Evolutionary conservation across 2,888 invertebrate species (phyloP).

Genomic region (Clanis bilineata): DNA sequence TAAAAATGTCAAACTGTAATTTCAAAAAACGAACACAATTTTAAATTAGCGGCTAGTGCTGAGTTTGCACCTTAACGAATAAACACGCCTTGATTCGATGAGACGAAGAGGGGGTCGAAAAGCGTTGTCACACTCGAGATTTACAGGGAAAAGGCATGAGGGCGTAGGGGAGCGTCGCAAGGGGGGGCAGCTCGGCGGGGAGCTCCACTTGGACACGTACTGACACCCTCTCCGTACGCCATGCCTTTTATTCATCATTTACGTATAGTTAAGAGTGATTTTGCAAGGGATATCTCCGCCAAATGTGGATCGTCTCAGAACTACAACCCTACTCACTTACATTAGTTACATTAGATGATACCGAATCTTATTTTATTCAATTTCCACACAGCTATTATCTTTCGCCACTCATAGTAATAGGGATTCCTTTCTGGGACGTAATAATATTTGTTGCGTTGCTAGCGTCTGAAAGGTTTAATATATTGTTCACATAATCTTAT

Average conservation of each 20-base stretch:
- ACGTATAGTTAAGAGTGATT: constrained; percentile 77
- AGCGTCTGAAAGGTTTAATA: constrained; percentile 44
- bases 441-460: constrained; percentile 52
- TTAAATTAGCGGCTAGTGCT: too few relatives aligned
- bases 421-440: constrained; percentile 54
- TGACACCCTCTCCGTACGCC: constrained; percentile 46
- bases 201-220: constrained; percentile 73
- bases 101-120: constrained; percentile 49
- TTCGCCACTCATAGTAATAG: constrained; percentile 62
- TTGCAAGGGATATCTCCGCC: too few relatives aligned
- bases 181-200: constrained; percentile 43
- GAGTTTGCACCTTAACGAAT: too few relatives aligned
- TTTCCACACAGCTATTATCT: constrained; percentile 67
- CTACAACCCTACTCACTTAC: constrained; percentile 61
- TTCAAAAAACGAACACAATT: too few relatives aligned
- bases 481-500: constrained; percentile 27
- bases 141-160: constrained; percentile 56
- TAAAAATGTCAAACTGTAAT: too few relatives aligned
- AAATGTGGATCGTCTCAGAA: constrained; percentile 64
- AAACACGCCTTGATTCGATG: constrained; percentile 50
- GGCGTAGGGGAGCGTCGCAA: constrained; percentile 41
- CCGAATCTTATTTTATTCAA: constrained; percentile 70
- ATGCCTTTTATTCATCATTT: constrained; percentile 75
- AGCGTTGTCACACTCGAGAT: constrained; percentile 68
- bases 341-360: constrained; percentile 69